Percentiles rank a stretch among this genome's conserved stretches.
These are phyloP conservation scores for Ecliptopera silaceata DNA, from an alignment of 2,888 invertebrate genomes.

Conservation along the genomic window DNA sequence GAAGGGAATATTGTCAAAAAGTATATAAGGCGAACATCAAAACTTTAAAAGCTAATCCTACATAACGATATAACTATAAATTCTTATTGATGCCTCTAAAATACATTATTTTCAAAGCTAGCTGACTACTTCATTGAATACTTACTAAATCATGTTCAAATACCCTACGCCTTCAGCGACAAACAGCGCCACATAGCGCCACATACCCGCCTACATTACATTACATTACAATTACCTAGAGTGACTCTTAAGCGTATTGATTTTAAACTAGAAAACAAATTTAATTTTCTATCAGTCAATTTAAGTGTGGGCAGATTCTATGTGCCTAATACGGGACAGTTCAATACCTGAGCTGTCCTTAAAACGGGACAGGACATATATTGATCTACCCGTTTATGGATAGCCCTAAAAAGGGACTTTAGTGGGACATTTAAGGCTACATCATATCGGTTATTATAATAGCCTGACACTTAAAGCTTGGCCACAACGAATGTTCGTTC, in stretches of 20 bases:
- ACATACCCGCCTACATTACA: conserved; percentile 18
- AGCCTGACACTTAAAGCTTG: conserved; percentile 45
- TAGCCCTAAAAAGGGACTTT: conserved; percentile 14
- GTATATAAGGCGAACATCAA: background rate
- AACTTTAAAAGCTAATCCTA: conserved; percentile 5
- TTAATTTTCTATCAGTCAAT: conserved; percentile 33
- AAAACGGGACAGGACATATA: conserved; percentile 5
- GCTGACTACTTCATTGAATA: conserved; percentile 18
- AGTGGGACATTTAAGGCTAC: conserved; percentile 19
- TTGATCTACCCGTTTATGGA: background rate
- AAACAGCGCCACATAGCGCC: conserved; percentile 25
- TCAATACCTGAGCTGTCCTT: background rate
- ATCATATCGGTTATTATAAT: conserved; percentile 17
- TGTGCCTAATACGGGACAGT: conserved; percentile 26
- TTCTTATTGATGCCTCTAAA: conserved; percentile 12
- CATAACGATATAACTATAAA: conserved; percentile 15
- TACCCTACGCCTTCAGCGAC: conserved; percentile 14
- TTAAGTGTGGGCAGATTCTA: conserved; percentile 33
- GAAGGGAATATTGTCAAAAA: conserved; percentile 12
- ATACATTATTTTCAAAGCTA: conserved; percentile 18
- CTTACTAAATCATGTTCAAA: conserved; percentile 20
- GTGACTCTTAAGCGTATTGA: conserved; percentile 44
- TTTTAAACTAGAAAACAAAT: conserved; percentile 26
- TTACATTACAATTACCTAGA: conserved; percentile 49
- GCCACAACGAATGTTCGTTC: conserved; percentile 50